phyloP scores from a whole-genome alignment of 2,797 vertebrate species.

The Xiphorhynchus erythropygius region DNA sequence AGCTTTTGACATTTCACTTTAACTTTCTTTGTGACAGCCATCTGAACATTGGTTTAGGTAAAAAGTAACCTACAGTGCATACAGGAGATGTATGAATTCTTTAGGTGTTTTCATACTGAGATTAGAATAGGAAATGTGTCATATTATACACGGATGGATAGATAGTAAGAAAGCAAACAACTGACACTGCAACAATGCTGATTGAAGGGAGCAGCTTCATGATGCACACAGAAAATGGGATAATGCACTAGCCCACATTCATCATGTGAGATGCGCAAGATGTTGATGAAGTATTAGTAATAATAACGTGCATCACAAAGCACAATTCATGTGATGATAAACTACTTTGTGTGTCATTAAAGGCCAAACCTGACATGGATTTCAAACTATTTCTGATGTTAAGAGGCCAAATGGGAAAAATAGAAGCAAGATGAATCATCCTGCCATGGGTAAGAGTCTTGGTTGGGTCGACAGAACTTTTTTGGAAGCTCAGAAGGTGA shows the following conservation, averaged over 20 bases:
- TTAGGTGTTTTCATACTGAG: constrained; percentile 62
- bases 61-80: constrained; percentile 54
- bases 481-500: not conserved
- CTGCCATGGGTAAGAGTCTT: not conserved
- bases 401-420: not conserved
- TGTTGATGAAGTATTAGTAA: constrained; percentile 29
- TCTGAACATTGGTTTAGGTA: constrained; percentile 61
- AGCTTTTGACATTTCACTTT: constrained; percentile 72
- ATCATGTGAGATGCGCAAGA: constrained; percentile 10
- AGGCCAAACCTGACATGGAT: not conserved
- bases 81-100: constrained; percentile 33
- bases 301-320: not conserved
- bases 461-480: not conserved
- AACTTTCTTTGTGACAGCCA: constrained; percentile 70
- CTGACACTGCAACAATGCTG: constrained; percentile 23
- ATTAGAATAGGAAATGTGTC: constrained; percentile 62
- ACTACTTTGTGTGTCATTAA: not conserved
- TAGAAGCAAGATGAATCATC: not conserved
- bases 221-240: constrained; percentile 19
- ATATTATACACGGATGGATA: constrained; percentile 63
- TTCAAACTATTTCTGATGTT: not conserved
- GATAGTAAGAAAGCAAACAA: constrained; percentile 63
- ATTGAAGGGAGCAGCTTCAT: constrained; percentile 28
- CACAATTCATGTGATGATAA: not conserved
- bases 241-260: constrained; percentile 12